Evolutionary conservation across 2,888 invertebrate species (phyloP), one percentile per base, ranked within the genome.

Genomic region (Macaria notata): DNA sequence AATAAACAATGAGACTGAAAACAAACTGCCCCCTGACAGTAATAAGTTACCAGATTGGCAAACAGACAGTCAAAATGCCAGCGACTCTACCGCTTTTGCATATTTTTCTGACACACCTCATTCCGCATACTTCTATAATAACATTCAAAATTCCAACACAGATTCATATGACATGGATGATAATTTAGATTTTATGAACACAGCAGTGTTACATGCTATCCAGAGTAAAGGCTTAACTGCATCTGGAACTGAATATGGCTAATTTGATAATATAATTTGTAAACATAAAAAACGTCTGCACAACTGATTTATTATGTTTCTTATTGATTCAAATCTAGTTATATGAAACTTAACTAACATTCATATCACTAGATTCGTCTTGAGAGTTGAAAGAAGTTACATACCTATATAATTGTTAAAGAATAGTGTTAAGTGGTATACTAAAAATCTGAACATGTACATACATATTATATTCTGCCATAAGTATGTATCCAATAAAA

Each of bases 181-280:
- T 71, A 83, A 89, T 64, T 88, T 82, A 76, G 94, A 95, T 72
- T 94, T 95, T 72, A 81, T 95, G 65, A 94, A 94, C 83, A 92
- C 94, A 49, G 95, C 95, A n/a, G 94, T 95, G n/a, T 92, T 94
- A 45, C 94, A 93, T 71, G 95, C 95, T 38, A 95, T 95, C 64
- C 93, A 94, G 75, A 94, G 94, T 76, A 95, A 95, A 81, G 95
- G 95, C 33, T 84, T 95, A 42, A 94, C 93, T 30, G 91, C 91
- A 36, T 87, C 88, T 70, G 86, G 85, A 8, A 83, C 81, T 49
- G 88, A 87, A 58, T 89, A 88, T 76, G 88, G 87, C 66, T 91
- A 90, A 85, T 59, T 54, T 56, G 19, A 31, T 4, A 4, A 8
- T n/a, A 38, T 42, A 36, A 42, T 7, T 36, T n/a, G 29, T 45